These are phyloP conservation scores for Mirounga angustirostris DNA, from an alignment of 2,113 vertebrate genomes.

Conservation along the genomic window DNA sequence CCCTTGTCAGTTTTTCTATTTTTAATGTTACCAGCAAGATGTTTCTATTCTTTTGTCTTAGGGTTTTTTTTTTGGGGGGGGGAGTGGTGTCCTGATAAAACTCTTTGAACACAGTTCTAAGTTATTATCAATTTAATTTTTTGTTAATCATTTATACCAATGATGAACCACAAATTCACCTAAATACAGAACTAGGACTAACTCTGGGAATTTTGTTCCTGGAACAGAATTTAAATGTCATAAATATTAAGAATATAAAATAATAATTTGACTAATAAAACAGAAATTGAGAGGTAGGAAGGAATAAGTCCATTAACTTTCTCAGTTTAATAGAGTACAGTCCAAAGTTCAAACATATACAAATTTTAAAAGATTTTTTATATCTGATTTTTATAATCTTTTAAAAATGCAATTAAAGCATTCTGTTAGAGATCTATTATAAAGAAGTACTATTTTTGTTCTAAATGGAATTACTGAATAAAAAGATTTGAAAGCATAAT, in stretches of 20 bases:
- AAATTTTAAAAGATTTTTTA: background rate
- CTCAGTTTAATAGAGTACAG: background rate
- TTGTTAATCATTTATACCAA: constrained; percentile 20
- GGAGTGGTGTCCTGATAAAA: background rate
- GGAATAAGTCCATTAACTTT: background rate
- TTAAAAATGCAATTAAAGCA: background rate
- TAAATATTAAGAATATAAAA: constrained; percentile 39
- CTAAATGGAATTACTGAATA: background rate
- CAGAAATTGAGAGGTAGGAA: background rate
- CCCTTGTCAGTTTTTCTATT: background rate
- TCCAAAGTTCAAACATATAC: background rate
- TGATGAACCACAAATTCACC: background rate
- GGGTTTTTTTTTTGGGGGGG: background rate
- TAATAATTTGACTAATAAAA: constrained; percentile 1
- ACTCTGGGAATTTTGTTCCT: background rate
- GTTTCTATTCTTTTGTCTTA: background rate
- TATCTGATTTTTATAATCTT: background rate
- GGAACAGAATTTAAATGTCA: background rate
- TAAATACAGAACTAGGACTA: constrained; percentile 5
- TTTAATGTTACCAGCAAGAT: constrained; percentile 22
- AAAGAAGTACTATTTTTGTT: constrained; percentile 44
- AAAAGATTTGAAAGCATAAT: constrained; percentile 12
- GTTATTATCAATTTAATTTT: constrained; percentile 35
- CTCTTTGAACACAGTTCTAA: background rate
- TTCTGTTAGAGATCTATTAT: background rate